phyloP scores from a whole-genome alignment of 2,113 vertebrate species.

The Amazona guildingii region DNA sequence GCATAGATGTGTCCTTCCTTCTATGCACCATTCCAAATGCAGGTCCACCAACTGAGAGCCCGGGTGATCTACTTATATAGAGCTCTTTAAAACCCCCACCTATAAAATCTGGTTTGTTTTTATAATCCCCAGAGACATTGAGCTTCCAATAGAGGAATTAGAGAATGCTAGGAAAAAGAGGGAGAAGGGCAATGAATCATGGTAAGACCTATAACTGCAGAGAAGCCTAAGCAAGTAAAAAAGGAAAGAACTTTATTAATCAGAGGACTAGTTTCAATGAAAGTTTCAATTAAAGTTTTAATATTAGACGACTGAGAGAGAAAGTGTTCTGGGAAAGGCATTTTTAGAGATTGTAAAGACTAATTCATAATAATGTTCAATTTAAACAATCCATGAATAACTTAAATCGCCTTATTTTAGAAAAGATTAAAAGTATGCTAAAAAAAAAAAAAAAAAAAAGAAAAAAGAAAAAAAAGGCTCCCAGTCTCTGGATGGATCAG shows the following conservation, averaged over 20 bases:
- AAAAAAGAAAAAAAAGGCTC: not conserved
- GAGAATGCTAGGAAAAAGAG: not conserved
- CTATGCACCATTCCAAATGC: not conserved
- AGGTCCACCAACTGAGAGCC: not conserved
- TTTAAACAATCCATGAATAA: not conserved
- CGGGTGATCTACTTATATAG: not conserved
- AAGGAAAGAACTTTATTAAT: not conserved
- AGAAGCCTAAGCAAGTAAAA: not conserved
- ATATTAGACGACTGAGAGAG: not conserved
- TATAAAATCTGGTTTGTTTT: not conserved
- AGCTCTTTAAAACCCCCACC: not conserved
- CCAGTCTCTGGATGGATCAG: not conserved
- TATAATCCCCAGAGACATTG: not conserved
- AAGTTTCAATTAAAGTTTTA: conserved; percentile 25
- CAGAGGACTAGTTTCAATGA: not conserved
- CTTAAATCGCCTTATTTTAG: not conserved
- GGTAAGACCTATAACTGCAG: not conserved
- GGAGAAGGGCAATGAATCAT: not conserved
- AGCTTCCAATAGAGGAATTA: not conserved
- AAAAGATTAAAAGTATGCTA: not conserved
- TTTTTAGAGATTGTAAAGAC: not conserved
- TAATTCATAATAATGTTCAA: not conserved
- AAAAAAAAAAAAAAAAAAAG: not conserved
- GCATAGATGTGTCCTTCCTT: not conserved
- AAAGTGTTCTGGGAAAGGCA: not conserved